Conservation (phyloP, 2,888 invertebrate species). For the Patella pellucida region DNA sequence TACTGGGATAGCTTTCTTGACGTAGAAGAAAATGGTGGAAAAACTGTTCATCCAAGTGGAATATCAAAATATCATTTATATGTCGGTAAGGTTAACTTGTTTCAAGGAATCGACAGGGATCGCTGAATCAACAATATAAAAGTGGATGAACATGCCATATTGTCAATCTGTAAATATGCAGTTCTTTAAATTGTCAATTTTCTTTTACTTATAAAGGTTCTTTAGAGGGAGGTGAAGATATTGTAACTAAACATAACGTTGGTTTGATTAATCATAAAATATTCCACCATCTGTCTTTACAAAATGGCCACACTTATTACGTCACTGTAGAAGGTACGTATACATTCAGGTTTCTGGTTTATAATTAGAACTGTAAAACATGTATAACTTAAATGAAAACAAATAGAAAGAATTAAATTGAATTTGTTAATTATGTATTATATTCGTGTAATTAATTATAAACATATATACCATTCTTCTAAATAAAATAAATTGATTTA, state of each 20-base stretch:
- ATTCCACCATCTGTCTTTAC: slow-evolving; percentile 40
- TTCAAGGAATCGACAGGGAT: neutral
- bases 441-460: neutral
- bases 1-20: slow-evolving; percentile 18
- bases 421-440: too few relatives aligned
- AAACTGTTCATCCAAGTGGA: slow-evolving; percentile 15
- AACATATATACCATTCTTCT: too few relatives aligned
- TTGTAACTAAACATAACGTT: slow-evolving; percentile 40
- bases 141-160: too few relatives aligned
- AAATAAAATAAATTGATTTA: too few relatives aligned
- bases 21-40: slow-evolving; percentile 11
- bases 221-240: slow-evolving; percentile 39
- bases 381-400: too few relatives aligned
- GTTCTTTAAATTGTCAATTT: neutral
- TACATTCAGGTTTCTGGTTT: neutral
- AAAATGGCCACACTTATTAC: slow-evolving; percentile 45
- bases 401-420: too few relatives aligned
- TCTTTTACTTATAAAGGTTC: slow-evolving; percentile 34
- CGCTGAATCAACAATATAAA: too few relatives aligned
- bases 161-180: too few relatives aligned
- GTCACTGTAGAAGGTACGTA: slow-evolving; percentile 44
- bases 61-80: slow-evolving; percentile 18
- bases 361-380: too few relatives aligned
- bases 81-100: neutral
- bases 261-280: slow-evolving; percentile 45